Base-by-base conservation (phyloP, 2,888 invertebrate species). In the Phyto melanocephala region DNA sequence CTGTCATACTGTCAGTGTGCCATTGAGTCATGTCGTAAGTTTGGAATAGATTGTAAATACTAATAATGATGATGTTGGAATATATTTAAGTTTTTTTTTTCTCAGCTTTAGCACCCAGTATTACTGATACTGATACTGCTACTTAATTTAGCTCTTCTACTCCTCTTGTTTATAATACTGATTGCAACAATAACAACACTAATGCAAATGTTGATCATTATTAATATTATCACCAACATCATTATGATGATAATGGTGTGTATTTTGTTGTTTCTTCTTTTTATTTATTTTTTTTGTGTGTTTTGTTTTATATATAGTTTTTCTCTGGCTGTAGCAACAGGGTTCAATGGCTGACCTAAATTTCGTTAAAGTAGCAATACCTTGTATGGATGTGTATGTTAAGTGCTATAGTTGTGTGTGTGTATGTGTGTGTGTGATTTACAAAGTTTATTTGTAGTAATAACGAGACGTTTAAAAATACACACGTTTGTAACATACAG, bases 311-410 rank as follows among this genome's bases (percentile, higher is more conserved):
- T n/a, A n/a, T n/a, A n/a, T 33, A 63, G 50, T 80, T 70, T 45
- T 67, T 60, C 63, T 80, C 58, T 62, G 70, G 63, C 85, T 87
- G 87, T 86, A 88, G 88, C 89, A 89, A 83, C 84, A 81, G 85
- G 80, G 85, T 84, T 85, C 85, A 84, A 90, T 90, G 90, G 90
- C 90, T 90, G 90, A 90, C 90, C 90, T 87, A 90, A 90, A 90
- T 90, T 90, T 78, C 72, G 63, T 80, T 72, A 70, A 70, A 83
- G 70, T 60, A 77, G 74, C 62, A 71, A 40, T n/a, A 50, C 3
- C 28, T 3, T 28, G 28, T 28, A 28, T 28, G 28, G 28, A 6
- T 40, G 60, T 50, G 35, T 60, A 47, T 60, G 42, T 54, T n/a
- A 45, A 65, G 63, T 65, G 54, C n/a, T 28, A 28, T 28, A 28